Evolutionary conservation across 2,797 vertebrate genomes (phyloP).

Genomic region (Glyptemys insculpta): DNA sequence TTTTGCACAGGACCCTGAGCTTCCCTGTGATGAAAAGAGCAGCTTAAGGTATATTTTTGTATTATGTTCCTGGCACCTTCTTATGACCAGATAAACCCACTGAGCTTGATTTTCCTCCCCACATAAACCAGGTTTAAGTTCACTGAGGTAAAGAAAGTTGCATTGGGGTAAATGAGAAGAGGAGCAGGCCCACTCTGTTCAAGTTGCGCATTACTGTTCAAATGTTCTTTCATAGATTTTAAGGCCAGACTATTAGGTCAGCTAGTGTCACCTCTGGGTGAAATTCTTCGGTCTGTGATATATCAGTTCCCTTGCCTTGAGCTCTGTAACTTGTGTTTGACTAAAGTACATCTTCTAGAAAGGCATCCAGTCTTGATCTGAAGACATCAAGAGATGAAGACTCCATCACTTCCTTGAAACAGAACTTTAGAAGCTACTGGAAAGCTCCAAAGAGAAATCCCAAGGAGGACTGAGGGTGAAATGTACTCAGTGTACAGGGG

Average conservation of each 20-base stretch:
- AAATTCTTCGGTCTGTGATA: not conserved
- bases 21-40: too few relatives aligned
- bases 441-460: not conserved
- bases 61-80: conserved; percentile 8
- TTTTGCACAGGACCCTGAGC: too few relatives aligned
- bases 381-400: conserved; percentile 21
- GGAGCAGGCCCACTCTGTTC: not conserved
- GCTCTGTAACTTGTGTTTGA: not conserved
- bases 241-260: not conserved
- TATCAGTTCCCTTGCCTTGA: not conserved
- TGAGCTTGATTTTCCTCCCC: fast-evolving
- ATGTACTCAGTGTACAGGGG: fast-evolving
- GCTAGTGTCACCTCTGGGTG: not conserved
- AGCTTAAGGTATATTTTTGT: too few relatives aligned
- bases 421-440: not conserved
- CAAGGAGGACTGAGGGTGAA: not conserved
- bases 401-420: conserved; percentile 42
- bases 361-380: not conserved
- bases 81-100: not conserved
- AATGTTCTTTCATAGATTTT: not conserved
- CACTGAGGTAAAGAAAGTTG: not conserved
- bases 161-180: fast-evolving
- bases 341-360: not conserved
- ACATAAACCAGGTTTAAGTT: not conserved
- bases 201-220: not conserved